phyloP scores from a whole-genome alignment of 2,797 vertebrate species.

The Dendrocincla fuliginosa region DNA sequence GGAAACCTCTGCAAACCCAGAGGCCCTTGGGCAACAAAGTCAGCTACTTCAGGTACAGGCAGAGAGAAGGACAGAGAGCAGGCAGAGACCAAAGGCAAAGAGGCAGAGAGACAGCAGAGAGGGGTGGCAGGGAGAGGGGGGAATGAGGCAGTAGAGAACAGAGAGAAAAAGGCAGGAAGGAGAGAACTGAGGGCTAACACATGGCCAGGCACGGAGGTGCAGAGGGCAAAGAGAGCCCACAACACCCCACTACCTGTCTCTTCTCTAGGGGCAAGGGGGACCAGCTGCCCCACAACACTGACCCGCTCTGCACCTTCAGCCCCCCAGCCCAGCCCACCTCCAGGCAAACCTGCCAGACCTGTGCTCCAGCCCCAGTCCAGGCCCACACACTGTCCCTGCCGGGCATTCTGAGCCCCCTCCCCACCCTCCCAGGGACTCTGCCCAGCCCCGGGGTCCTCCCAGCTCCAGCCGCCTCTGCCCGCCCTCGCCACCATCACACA shows the following conservation, averaged over 20 bases:
- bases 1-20: neutral
- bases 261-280: neutral
- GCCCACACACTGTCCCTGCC: neutral
- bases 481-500: rapidly evolving
- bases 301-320: neutral
- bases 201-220: neutral
- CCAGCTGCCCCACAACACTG: neutral
- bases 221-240: neutral
- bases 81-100: neutral
- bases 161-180: too few relatives aligned
- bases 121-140: neutral
- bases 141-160: neutral
- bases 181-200: neutral
- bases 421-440: neutral
- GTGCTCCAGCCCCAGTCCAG: rapidly evolving
- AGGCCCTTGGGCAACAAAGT: neutral
- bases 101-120: neutral
- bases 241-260: neutral
- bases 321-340: neutral
- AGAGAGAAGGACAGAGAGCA: too few relatives aligned
- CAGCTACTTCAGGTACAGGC: neutral
- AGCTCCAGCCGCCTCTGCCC: neutral
- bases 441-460: rapidly evolving
- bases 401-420: neutral
- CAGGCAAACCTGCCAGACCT: neutral